Evolutionary conservation across 2,888 invertebrate species (phyloP).

Genomic region (Cephus spinipes): DNA sequence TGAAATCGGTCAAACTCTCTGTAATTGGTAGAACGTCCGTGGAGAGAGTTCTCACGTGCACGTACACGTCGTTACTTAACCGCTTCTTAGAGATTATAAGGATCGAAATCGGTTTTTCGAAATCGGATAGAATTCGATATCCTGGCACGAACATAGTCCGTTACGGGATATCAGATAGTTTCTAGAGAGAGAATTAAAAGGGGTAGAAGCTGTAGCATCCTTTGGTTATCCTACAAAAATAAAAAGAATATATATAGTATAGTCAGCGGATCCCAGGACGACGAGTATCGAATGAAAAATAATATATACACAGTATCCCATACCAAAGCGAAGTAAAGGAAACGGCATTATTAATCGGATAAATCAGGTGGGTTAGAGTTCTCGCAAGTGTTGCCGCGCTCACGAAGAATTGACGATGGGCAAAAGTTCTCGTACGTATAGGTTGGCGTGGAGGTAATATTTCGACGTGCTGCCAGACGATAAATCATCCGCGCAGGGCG

Average conservation of each 20-base stretch:
- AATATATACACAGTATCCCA: not conserved
- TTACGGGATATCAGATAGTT: too few relatives aligned
- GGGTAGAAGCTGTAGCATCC: too few relatives aligned
- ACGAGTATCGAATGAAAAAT: not conserved
- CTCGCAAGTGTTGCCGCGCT: not conserved
- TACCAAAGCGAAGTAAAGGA: not conserved
- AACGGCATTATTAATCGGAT: not conserved
- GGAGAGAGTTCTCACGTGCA: too few relatives aligned
- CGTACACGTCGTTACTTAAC: too few relatives aligned
- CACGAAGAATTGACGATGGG: not conserved
- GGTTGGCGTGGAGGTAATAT: not conserved
- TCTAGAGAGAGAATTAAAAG: too few relatives aligned
- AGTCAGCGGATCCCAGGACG: not conserved
- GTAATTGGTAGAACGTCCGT: too few relatives aligned
- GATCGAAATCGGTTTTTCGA: too few relatives aligned
- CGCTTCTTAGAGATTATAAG: too few relatives aligned
- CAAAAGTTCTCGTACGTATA: not conserved
- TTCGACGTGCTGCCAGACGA: not conserved
- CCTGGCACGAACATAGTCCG: too few relatives aligned
- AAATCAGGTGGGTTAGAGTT: not conserved
- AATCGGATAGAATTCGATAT: too few relatives aligned
- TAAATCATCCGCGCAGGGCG: not conserved
- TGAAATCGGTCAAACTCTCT: too few relatives aligned
- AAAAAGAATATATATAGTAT: not conserved
- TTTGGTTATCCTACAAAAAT: too few relatives aligned